Percentiles rank a stretch among this genome's conserved stretches.
phyloP scores from a whole-genome alignment of 2,888 invertebrate species.

The Acheta domesticus region DNA sequence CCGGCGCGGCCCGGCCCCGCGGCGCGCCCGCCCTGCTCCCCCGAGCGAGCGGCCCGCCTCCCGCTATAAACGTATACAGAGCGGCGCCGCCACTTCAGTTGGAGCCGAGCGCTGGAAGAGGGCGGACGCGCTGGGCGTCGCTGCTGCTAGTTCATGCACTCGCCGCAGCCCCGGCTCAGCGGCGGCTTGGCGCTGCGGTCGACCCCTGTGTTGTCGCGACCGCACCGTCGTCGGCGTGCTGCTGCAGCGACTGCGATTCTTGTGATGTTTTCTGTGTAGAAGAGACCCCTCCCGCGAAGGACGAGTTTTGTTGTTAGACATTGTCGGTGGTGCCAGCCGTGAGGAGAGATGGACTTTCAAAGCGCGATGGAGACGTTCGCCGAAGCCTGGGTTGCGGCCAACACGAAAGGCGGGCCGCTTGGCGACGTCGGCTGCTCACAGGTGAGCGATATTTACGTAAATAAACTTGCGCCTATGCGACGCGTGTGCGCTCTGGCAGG shows the following conservation, averaged over 20 bases:
- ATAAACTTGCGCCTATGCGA: too few relatives aligned
- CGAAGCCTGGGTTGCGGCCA: constrained; percentile 95
- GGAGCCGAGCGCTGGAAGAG: constrained; percentile 10
- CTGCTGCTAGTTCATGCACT: constrained; percentile 1
- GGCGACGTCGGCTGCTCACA: constrained; percentile 43
- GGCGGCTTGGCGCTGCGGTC: constrained; percentile 12
- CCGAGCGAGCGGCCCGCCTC: not conserved
- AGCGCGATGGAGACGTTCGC: constrained; percentile 98
- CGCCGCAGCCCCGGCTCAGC: not conserved
- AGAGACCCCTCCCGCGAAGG: not conserved
- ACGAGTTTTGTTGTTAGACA: constrained; percentile 2
- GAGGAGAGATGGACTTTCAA: constrained; percentile 87
- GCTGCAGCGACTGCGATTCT: constrained; percentile 21
- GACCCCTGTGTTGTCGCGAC: not conserved
- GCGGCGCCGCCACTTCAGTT: constrained; percentile 18
- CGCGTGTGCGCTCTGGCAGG: too few relatives aligned
- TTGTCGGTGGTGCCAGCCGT: not conserved
- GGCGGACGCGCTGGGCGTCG: constrained; percentile 7
- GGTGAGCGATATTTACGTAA: constrained; percentile 27
- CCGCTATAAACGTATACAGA: constrained; percentile 18
- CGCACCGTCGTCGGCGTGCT: not conserved
- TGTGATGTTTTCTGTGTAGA: constrained; percentile 19
- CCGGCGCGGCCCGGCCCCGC: not conserved
- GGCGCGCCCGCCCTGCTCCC: not conserved
- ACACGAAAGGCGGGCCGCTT: constrained; percentile 58